Base-by-base conservation (phyloP, 2,797 vertebrate species). In the Cyclura pinguis region DNA sequence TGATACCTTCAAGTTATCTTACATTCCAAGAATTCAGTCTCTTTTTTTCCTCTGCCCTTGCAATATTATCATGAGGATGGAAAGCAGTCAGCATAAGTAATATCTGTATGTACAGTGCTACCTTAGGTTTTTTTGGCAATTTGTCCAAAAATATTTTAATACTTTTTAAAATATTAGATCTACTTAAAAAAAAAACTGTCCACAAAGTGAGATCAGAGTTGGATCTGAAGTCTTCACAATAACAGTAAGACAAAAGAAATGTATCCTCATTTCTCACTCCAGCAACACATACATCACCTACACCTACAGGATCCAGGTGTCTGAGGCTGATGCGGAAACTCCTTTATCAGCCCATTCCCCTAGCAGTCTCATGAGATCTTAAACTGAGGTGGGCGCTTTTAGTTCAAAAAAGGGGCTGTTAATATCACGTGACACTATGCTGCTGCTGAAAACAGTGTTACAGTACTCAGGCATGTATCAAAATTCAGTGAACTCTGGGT, bases 191-290 rank as follows among this genome's bases (percentile, higher is more conserved):
- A 91, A 69, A 69, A 32, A 32, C 67, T 69, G 2, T 69, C 29
- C 29, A 69, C 27, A 29, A 81, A 93, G 94, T 92, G 90, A 97
- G 95, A 97, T 97, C 97, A 97, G 97, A 97, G 95, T 97, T 97
- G 96, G 96, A 97, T 97, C 95, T 97, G 94, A 95, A 91, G 93
- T 97, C 96, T 94, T 96, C 96, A 98, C 72, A 89, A 89, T 27
- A 94, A 87, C 86, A 96, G 8, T 97, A 95, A 97, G 95, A 95
- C 55, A 62, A 87, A 90, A 29, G 3, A 22, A 27, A 27, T 88
- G 77, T 88, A 84, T 97, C 97, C 94, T 98, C 96, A 97, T 97
- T 96, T 97, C 96, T 97, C 96, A 94, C 93, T 91, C 91, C 89
- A 81, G 4, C 20, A 88, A 81, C 50, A 62, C 12, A 78, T 35